These are phyloP conservation scores for Cheilosia vernalis DNA, from an alignment of 2,888 invertebrate genomes.

Conservation along the genomic window DNA sequence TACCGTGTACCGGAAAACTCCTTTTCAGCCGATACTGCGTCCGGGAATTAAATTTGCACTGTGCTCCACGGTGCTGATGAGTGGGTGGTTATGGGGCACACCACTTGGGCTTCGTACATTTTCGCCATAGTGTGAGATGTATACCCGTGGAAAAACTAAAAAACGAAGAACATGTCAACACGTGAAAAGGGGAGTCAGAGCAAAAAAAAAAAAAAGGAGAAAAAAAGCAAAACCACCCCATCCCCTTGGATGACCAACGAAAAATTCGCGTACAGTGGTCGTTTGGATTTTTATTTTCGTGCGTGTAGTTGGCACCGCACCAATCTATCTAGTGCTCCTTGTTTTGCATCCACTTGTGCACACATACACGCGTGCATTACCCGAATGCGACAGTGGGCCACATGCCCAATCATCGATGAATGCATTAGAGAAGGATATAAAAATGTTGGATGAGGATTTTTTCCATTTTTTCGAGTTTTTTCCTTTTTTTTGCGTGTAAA, in stretches of 20 bases:
- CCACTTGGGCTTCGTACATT: constrained; percentile 43
- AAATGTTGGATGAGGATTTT: constrained; percentile 59
- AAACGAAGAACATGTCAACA: constrained; percentile 74
- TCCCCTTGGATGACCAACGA: constrained; percentile 64
- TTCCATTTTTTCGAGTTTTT: constrained; percentile 28
- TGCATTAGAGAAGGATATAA: constrained; percentile 75
- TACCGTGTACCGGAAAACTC: constrained; percentile 55
- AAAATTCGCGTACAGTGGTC: constrained; percentile 62
- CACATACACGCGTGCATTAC: constrained; percentile 44
- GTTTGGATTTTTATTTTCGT: constrained; percentile 75
- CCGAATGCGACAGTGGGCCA: constrained; percentile 68
- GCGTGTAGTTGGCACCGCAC: constrained; percentile 58
- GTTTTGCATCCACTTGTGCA: constrained; percentile 67
- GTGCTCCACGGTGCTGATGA: constrained; percentile 62
- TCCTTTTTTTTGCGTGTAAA: constrained; percentile 44
- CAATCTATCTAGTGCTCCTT: constrained; percentile 74
- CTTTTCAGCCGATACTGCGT: constrained; percentile 51
- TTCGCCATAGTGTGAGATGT: constrained; percentile 43
- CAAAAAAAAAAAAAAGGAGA: constrained; percentile 65
- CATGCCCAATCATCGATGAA: constrained; percentile 74
- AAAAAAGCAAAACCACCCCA: constrained; percentile 76
- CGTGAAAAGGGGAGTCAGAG: constrained; percentile 69
- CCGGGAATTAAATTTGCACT: constrained; percentile 65
- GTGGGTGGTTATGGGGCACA: constrained; percentile 60
- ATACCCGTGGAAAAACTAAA: constrained; percentile 70